Evolutionary conservation across 2,113 vertebrate species (phyloP), one percentile per base, ranked within the genome.

Genomic region (Ptilorrhoa leucosticta): DNA sequence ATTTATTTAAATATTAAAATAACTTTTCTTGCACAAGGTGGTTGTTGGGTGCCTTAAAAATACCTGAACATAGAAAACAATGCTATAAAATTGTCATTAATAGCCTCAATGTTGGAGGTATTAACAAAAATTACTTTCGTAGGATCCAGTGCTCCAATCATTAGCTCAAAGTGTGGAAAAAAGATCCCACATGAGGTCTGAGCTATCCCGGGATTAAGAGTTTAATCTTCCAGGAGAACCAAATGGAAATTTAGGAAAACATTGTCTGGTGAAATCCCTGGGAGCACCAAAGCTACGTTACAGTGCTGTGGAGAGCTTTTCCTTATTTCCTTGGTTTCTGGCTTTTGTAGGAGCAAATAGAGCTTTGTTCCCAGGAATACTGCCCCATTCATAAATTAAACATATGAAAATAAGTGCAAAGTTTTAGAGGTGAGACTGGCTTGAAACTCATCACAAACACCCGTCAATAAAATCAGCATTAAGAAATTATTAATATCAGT

Each of bases 41-140:
- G 3, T 40, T n/a, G 13, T 57, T 40, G 17, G 4, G 20, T 68
- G 30, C 26, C 78, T 78, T 78, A 65, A 78, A 83, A 81, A 87
- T 18, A 20, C 20, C 12, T n/a, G 6, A 64, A 56, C 20, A 14
- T 71, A 33, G 57, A 75, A 50, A 10, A 1, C n/a, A 24, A 21
- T 8, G 15, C 6, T 45, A 11, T 50, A 12, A 77, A 89, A 47
- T 76, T 57, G 10, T 50, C 22, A 7, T 54, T 30, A 82, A 17
- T 35, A 33, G 9, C 10, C 20, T 27, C 51, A n/a, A 1, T 40
- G 15, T n/a, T 83, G 17, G 35, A n/a, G 20, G 13, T 71, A 23
- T 0, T 20, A 56, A 47, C 21, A 48, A 14, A 68, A 89, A 60
- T 19, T 0, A 5, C 8, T 68, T 33, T 8, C 16, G 6, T n/a